Base-by-base conservation (phyloP, 1,140 invertebrate genomes). In the Nephila pilipes region DNA sequence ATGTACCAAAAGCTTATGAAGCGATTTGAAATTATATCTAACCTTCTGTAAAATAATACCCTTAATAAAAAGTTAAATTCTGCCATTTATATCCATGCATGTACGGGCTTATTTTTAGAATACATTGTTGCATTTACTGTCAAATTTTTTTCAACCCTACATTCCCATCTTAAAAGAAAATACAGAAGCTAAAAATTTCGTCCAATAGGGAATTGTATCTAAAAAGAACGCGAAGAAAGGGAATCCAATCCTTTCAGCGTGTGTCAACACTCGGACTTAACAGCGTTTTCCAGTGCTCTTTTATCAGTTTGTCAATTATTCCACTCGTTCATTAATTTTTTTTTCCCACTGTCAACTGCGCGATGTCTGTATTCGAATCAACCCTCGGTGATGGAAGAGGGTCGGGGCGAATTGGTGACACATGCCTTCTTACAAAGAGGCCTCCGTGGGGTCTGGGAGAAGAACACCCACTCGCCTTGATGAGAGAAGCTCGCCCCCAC, bases 371-470 rank as follows among this genome's bases (percentile, higher is more conserved):
- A 29, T 36, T 75, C 16, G 58, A 60, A 22, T 60, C 58, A 18
- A 60, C 58, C 58, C 20, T 60, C 25, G 14, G 29, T 75, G 69
- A 75, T 46, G 75, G 38, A 46, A 38, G 75, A 79, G 25, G 25
- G 65, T n/a, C 20, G 79, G 38, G 38, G 46, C 80, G 46, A 46
- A 81, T 81, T 0, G 80, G 38, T 81, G 80, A 81, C 80, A 81
- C 80, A 81, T 81, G 80, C 80, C 6, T 18, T 46, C 38, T n/a
- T 6, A 46, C 46, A 18, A 22, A 18, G 20, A 46, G n/a, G n/a
- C 38, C 80, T 38, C 80, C 12, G 6, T 14, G 25, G 63, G 63
- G 63, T n/a, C 63, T 25, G 10, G 22, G 22, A 12, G 6, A 25
- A 63, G n/a, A 63, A 63, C 79, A 46, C 79, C 18, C 79, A 22